Conservation (phyloP, 2,113 vertebrate species). For the Nothocercus nigrocapillus region DNA sequence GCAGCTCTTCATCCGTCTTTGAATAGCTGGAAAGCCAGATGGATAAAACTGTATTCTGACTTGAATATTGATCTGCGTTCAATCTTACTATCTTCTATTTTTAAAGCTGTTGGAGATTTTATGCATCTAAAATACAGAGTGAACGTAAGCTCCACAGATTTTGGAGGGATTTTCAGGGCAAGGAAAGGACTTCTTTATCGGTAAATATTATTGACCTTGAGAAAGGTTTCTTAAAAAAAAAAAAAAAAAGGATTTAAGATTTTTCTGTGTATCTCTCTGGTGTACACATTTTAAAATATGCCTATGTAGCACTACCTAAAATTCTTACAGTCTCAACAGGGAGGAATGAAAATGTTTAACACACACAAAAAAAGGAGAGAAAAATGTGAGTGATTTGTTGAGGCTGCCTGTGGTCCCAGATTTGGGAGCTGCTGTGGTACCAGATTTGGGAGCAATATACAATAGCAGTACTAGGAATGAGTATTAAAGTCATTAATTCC, state of each 20-base stretch:
- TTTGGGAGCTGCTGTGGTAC: background rate
- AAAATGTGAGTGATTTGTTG: constrained; percentile 34
- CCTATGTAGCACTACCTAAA: background rate
- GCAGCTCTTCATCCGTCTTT: background rate
- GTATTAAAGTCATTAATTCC: constrained; percentile 33
- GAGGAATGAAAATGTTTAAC: background rate
- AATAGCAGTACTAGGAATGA: background rate
- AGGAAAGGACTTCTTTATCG: accelerated
- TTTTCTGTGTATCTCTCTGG: background rate
- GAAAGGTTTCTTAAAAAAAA: background rate
- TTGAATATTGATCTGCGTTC: background rate
- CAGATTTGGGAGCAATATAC: background rate
- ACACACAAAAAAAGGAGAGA: background rate
- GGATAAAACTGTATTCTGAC: background rate
- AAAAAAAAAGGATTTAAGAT: no score
- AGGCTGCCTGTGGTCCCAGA: background rate
- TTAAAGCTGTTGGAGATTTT: background rate
- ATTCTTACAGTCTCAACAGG: background rate
- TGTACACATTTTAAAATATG: background rate
- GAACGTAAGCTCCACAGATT: background rate
- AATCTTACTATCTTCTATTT: background rate
- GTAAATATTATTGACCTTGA: background rate
- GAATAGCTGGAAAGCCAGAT: background rate
- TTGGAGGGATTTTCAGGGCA: background rate
- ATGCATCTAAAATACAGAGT: background rate